phyloP scores from a whole-genome alignment of 2,113 vertebrate genomes.

The Argyrosomus japonicus region DNA sequence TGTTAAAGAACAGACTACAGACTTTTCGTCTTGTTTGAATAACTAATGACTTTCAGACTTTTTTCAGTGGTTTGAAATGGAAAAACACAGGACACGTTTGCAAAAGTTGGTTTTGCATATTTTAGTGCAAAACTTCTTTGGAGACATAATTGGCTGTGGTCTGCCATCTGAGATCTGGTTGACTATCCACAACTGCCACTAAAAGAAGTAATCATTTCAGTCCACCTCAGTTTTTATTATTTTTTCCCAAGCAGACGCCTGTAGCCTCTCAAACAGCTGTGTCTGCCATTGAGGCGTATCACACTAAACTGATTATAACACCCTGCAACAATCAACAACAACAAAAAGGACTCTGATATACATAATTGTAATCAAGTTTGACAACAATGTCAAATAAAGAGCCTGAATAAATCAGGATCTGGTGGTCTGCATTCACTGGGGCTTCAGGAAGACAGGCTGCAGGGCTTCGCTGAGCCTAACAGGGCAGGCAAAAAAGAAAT shows the following conservation, averaged over 20 bases:
- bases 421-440: conserved; percentile 29
- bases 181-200: background rate
- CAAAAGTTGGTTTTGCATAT: background rate
- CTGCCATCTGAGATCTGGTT: conserved; percentile 4
- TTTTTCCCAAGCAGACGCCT: conserved; percentile 66
- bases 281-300: conserved; percentile 68
- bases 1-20: background rate
- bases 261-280: conserved; percentile 81
- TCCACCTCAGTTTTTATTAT: conserved; percentile 68
- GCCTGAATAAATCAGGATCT: conserved; percentile 61
- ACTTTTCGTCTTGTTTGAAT: background rate
- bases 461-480: conserved; percentile 35
- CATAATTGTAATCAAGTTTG: conserved; percentile 81
- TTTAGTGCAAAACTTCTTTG: background rate
- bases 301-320: conserved; percentile 80
- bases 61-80: background rate
- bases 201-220: conserved; percentile 53
- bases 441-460: conserved; percentile 18
- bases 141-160: background rate
- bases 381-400: conserved; percentile 76
- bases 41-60: background rate
- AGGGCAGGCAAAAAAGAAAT: conserved; percentile 46
- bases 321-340: conserved; percentile 70
- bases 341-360: conserved; percentile 71
- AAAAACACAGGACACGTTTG: background rate